Conservation (phyloP, 2,113 vertebrate species). For the Leptocoma aspasia region DNA sequence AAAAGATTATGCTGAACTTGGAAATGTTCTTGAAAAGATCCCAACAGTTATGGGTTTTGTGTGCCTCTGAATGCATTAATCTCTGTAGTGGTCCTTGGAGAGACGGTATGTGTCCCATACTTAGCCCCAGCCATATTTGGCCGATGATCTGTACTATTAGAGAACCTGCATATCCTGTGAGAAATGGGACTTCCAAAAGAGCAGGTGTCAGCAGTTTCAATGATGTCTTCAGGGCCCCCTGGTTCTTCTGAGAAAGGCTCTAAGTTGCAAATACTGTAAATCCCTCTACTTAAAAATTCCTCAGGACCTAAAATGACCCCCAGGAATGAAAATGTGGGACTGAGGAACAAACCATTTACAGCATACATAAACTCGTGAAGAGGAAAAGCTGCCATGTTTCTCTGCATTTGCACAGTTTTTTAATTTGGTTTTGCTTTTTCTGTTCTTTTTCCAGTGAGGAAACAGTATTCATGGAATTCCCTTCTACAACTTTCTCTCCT, state of each 20-base stretch:
- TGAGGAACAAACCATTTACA: not conserved
- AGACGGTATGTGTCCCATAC: not conserved
- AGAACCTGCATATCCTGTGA: not conserved
- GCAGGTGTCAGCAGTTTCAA: not conserved
- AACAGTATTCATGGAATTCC: not conserved
- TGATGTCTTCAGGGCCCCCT: not conserved
- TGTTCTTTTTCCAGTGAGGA: not conserved
- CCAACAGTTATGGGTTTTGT: not conserved
- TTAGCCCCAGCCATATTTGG: not conserved
- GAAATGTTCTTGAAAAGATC: not conserved
- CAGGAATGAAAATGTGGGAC: not conserved
- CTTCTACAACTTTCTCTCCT: not conserved
- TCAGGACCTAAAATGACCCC: not conserved
- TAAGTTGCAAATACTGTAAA: not conserved
- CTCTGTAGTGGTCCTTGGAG: not conserved
- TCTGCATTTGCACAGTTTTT: not conserved
- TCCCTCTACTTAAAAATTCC: not conserved
- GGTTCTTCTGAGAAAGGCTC: not conserved
- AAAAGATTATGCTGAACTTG: not conserved
- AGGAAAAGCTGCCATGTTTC: not conserved
- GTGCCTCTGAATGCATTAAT: not conserved
- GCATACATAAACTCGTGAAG: not conserved
- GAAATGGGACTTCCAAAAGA: not conserved
- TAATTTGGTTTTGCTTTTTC: not conserved
- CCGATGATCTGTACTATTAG: not conserved